Evolutionary conservation across 2,888 invertebrate genomes (phyloP), one percentile per base, ranked within the genome.

Genomic region (Clitarchus hookeri): DNA sequence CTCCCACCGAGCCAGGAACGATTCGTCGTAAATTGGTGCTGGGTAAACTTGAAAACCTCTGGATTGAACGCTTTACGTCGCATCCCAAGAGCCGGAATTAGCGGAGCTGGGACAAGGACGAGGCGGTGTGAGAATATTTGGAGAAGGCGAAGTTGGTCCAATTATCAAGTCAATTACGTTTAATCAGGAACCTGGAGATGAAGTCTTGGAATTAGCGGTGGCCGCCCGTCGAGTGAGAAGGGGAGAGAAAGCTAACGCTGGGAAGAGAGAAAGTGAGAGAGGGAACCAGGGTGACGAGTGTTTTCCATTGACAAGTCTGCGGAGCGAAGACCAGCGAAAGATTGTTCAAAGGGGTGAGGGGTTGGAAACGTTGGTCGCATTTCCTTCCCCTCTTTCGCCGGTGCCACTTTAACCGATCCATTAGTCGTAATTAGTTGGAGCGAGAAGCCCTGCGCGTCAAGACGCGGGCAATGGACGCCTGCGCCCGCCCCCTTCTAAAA

Each of bases 151-250:
- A 65, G n/a, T n/a, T n/a, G 65, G 65, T 65, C 65, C 65, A 65
- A 65, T 65, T 65, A 65, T 65, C 65, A 65, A 65, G 65, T 65
- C 65, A 65, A 65, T 65, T 65, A 65, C 65, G 65, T 65, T 65
- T 65, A 65, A 65, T 65, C 65, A 65, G 65, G 65, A 23, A 65
- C 23, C 65, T 65, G 65, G 65, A 65, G 65, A 65, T 65, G 65
- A 65, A 65, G 65, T 23, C 65, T 19, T 23, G 65, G 65, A 65
- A 65, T 65, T 65, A 65, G 65, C 65, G 65, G 65, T 65, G 65
- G 65, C 65, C 23, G 65, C 65, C 23, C 8, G 65, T 65, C 65
- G 65, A 2, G 65, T 0, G 53, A 53, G 19, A 53, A 53, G 53
- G 6, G n/a, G n/a, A 19, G 65, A n/a, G 65, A 65, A 65, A 65